Evolutionary conservation across 2,888 invertebrate genomes (phyloP), one percentile per base, ranked within the genome.

Genomic region (Machimus rusticus): DNA sequence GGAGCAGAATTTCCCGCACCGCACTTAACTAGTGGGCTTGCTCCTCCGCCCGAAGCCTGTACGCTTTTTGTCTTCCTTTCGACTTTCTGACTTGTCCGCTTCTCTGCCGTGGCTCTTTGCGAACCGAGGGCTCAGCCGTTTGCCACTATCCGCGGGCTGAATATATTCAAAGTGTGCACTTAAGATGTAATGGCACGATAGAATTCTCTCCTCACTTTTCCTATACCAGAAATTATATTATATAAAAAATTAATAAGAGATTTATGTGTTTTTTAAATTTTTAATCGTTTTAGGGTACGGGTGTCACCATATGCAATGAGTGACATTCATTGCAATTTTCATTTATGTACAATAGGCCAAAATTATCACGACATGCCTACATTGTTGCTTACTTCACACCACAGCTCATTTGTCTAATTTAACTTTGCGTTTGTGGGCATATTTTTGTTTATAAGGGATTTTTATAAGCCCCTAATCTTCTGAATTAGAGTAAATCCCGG

Each of bases 141-240:
- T 74, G 12, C 85, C 51, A 74, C 85, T 74, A 74, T 85, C 46
- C 85, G 14, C 46, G 34, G 74, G 74, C 43, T 74, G 85, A 74
- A 85, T 85, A 85, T 85, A 85, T 85, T 85, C 85, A 85, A 85
- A 85, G 12, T 85, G 85, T 85, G 85, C 46, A 46, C 74, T 85
- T 85, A 74, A 85, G 85, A 85, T 85, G 85, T 85, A 74, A 74
- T 74, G 46, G 23, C 43, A 46, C 46, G 85, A 85, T 85, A 85
- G 85, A 85, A 46, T 31, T 85, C 74, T 85, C 46, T 74, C 16
- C 85, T 85, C 85, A 74, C 31, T 85, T 85, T 85, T 85, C 74
- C 85, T 85, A 74, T 74, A 51, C 43, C 43, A 46, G 46, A 28
- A 85, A 74, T 85, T 85, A 74, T 85, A 74, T 85, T 74, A 31